Evolutionary conservation across 2,888 invertebrate genomes (phyloP).

Genomic region (Cheilosia scutellata): DNA sequence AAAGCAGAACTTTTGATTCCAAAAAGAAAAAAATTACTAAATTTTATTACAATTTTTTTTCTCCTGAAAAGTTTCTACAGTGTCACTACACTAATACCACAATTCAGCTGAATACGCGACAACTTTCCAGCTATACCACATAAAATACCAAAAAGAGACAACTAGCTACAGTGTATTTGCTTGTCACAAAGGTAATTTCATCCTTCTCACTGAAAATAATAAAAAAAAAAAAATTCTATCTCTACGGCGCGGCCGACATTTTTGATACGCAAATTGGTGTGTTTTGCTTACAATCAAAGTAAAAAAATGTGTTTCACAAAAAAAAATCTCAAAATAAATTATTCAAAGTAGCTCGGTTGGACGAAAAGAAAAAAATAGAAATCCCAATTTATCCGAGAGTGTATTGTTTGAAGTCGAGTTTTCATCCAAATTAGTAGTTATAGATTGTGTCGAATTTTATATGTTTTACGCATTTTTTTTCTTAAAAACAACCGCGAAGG

Average conservation of each 20-base stretch:
- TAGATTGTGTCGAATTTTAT: conserved; percentile 17
- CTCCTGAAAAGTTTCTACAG: conserved; percentile 1
- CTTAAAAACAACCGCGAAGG: conserved; percentile 44
- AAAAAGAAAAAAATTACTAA: conserved; percentile 12
- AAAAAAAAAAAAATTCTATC: conserved; percentile 11
- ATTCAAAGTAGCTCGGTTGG: conserved; percentile 19
- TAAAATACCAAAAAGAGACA: conserved; percentile 16
- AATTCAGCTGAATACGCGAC: conserved; percentile 23
- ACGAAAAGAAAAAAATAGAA: conserved; percentile 4
- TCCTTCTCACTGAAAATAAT: conserved; percentile 29
- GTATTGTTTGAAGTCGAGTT: background rate
- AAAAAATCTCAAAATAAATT: conserved; percentile 35
- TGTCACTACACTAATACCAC: conserved; percentile 2
- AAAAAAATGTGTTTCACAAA: conserved; percentile 39
- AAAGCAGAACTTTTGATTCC: conserved; percentile 9
- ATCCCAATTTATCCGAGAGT: background rate
- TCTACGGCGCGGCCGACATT: conserved; percentile 49
- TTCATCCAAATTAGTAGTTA: background rate
- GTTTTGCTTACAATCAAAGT: conserved; percentile 48
- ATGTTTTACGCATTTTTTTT: conserved; percentile 13
- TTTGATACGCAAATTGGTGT: conserved; percentile 59
- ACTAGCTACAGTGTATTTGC: background rate
- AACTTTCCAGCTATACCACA: conserved; percentile 5
- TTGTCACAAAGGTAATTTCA: background rate
- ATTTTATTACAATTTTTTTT: conserved; percentile 18